These are phyloP conservation scores for Melanotaenia pygmaea DNA, from an alignment of 2,797 vertebrate species.

Conservation along the genomic window DNA sequence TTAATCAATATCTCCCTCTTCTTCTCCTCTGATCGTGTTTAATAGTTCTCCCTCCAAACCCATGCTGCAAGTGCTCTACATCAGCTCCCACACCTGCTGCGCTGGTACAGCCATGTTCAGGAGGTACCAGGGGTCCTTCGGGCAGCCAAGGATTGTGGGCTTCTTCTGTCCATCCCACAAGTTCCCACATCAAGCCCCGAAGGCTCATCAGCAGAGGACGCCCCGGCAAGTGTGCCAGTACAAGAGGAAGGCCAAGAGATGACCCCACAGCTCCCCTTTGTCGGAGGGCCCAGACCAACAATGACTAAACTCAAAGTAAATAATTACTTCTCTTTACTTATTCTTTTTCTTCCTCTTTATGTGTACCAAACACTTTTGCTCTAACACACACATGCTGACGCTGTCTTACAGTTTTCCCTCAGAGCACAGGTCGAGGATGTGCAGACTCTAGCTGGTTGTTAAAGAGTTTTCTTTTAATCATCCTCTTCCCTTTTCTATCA, in stretches of 20 bases:
- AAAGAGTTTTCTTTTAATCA: slow-evolving; percentile 68
- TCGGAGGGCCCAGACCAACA: slow-evolving; percentile 95
- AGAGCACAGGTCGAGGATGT: slow-evolving; percentile 43
- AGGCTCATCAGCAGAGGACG: slow-evolving; percentile 20
- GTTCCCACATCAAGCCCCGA: slow-evolving; percentile 15
- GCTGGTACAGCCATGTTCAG: slow-evolving; percentile 90
- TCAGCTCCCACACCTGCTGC: slow-evolving; percentile 86
- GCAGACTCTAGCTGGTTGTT: slow-evolving; percentile 66
- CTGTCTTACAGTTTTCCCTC: slow-evolving; percentile 37
- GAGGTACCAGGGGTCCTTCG: slow-evolving; percentile 88
- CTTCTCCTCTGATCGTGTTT: slow-evolving; percentile 26
- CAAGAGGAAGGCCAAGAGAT: slow-evolving; percentile 71
- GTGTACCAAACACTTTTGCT: slow-evolving; percentile 28
- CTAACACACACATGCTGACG: slow-evolving; percentile 15
- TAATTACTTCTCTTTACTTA: slow-evolving; percentile 47
- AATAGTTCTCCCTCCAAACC: slow-evolving; percentile 84
- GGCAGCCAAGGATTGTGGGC: slow-evolving; percentile 86
- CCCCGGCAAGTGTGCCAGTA: slow-evolving; percentile 26
- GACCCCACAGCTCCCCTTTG: slow-evolving; percentile 79
- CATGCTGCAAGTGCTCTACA: slow-evolving; percentile 65
- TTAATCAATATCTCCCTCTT: slow-evolving; percentile 46
- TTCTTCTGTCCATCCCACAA: slow-evolving; percentile 76
- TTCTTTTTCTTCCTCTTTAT: slow-evolving; percentile 29
- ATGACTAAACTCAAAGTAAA: slow-evolving; percentile 95
- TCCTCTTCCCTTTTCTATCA: slow-evolving; percentile 50